phyloP scores from a whole-genome alignment of 2,113 vertebrate genomes.

The Saguinus midas region DNA sequence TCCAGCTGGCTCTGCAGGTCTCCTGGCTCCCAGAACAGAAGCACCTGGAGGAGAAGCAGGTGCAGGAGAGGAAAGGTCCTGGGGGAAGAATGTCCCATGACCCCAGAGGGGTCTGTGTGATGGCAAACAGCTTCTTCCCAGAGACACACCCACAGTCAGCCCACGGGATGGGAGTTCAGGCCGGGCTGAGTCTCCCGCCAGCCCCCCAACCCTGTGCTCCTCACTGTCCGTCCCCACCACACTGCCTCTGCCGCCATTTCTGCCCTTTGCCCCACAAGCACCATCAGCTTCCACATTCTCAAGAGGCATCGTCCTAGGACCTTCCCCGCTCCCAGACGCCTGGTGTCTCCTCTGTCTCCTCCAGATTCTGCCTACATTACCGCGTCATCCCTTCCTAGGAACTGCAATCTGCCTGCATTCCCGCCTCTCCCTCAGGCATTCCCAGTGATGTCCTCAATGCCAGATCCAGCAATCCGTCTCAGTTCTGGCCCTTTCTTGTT shows the following conservation, averaged over 20 bases:
- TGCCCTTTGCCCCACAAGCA: fast-evolving
- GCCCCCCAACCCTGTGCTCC: background rate
- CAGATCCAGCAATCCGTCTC: fast-evolving
- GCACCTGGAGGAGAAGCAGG: background rate
- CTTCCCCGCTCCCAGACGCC: background rate
- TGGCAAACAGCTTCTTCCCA: fast-evolving
- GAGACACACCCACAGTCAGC: background rate
- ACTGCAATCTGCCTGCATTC: background rate
- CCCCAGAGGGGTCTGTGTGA: background rate
- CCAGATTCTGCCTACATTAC: background rate
- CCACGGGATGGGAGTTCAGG: fast-evolving
- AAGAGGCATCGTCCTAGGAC: background rate
- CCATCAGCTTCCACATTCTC: fast-evolving
- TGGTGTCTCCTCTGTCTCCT: background rate
- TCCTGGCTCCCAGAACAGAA: background rate
- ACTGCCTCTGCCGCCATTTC: background rate
- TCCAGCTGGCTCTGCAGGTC: background rate
- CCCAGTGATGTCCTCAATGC: fast-evolving
- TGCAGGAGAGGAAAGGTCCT: background rate
- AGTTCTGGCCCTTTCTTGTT: background rate
- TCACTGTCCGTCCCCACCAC: fast-evolving
- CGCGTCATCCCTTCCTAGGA: fast-evolving
- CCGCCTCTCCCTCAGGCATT: too few species aligned
- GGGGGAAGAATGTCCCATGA: fast-evolving
- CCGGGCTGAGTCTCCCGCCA: background rate